Percentiles rank a stretch among this genome's conserved stretches.
Evolutionary conservation across 2,888 invertebrate species (phyloP).

Genomic region (Charanyca ferruginea): DNA sequence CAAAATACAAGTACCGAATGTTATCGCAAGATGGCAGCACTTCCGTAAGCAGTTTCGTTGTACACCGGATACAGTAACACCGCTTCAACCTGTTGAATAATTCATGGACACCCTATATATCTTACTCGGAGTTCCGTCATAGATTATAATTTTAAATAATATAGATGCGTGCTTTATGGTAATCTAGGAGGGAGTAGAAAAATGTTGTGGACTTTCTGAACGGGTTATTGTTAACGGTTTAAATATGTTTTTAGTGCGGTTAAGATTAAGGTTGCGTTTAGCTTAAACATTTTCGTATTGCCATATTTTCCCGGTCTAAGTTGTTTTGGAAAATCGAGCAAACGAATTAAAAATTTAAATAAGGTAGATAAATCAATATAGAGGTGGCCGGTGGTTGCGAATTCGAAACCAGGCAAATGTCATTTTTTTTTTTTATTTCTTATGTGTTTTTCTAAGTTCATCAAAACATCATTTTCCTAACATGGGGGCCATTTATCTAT

Average conservation of each 20-base stretch:
- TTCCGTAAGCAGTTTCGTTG: constrained; percentile 59
- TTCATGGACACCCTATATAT: constrained; percentile 66
- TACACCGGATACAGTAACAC: constrained; percentile 66
- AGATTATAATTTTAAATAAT: constrained; percentile 63
- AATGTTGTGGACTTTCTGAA: constrained; percentile 11
- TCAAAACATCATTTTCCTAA: no score
- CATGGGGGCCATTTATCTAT: no score
- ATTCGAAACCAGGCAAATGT: no score
- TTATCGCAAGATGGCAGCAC: constrained; percentile 66
- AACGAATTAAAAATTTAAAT: no score
- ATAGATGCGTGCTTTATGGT: constrained; percentile 44
- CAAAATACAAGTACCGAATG: constrained; percentile 54
- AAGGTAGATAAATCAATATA: no score
- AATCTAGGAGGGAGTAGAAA: constrained; percentile 15
- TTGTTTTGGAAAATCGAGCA: no score
- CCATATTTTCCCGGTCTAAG: not conserved
- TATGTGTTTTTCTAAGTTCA: no score
- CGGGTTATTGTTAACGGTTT: not conserved
- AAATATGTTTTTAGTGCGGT: not conserved
- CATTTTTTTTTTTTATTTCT: no score
- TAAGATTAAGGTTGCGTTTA: not conserved
- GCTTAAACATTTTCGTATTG: not conserved
- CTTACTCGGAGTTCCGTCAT: constrained; percentile 56
- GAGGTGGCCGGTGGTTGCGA: no score
- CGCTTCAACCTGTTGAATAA: constrained; percentile 67